These are phyloP conservation scores for Sesia apiformis DNA, from an alignment of 2,888 invertebrate genomes.

Conservation along the genomic window DNA sequence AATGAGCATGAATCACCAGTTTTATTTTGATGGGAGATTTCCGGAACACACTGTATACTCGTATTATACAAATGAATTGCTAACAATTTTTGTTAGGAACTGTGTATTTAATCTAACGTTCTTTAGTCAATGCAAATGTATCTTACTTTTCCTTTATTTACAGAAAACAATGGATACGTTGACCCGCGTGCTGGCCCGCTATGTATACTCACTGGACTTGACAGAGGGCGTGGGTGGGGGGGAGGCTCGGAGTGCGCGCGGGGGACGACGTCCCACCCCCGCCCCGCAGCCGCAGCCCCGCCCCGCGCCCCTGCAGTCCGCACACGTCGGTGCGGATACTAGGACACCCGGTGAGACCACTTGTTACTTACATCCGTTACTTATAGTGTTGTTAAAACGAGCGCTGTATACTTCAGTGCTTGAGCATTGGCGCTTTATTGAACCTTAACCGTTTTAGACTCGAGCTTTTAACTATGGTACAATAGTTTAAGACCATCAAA, in stretches of 20 bases:
- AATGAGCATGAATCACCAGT: too few relatives aligned
- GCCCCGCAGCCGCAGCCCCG: slow-evolving; percentile 9
- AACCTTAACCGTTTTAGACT: too few relatives aligned
- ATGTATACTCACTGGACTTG: slow-evolving; percentile 95
- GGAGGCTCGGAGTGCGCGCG: slow-evolving; percentile 17
- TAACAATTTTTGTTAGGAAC: too few relatives aligned
- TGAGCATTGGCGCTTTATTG: background rate
- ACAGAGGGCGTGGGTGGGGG: slow-evolving; percentile 87
- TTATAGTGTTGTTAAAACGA: background rate
- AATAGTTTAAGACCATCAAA: too few relatives aligned
- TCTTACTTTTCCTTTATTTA: background rate
- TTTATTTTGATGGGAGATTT: too few relatives aligned
- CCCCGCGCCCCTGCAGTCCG: slow-evolving; percentile 25
- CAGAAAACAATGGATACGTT: slow-evolving; percentile 97
- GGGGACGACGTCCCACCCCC: slow-evolving; percentile 14
- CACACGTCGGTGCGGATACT: slow-evolving; percentile 21
- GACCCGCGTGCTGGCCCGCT: slow-evolving; percentile 94
- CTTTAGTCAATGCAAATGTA: too few relatives aligned
- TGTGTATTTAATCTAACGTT: too few relatives aligned
- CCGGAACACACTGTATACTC: too few relatives aligned
- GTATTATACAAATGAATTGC: too few relatives aligned
- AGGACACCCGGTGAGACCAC: slow-evolving; percentile 8
- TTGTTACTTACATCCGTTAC: background rate
- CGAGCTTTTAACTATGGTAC: too few relatives aligned
- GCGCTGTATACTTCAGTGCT: background rate